Conservation (phyloP, 1,140 invertebrate genomes). For the Dendrolimus kikuchii region DNA sequence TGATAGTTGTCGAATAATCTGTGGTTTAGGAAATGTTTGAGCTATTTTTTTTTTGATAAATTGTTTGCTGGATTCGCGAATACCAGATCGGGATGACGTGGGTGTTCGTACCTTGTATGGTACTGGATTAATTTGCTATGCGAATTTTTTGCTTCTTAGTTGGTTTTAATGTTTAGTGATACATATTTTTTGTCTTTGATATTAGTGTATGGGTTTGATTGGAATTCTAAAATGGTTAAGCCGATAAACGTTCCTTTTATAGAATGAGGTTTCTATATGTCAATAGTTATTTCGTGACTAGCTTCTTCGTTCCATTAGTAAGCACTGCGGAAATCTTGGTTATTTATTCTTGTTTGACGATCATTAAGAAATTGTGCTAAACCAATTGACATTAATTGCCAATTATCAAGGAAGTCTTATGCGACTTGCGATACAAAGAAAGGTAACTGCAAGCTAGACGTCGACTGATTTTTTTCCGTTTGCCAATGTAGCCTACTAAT, state of each 20-base stretch:
- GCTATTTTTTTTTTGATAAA: constrained; percentile 60
- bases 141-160: constrained; percentile 39
- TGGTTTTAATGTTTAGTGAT: constrained; percentile 17
- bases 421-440: constrained; percentile 1
- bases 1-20: constrained; percentile 26
- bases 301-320: no score
- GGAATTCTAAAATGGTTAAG: background rate
- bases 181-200: constrained; percentile 10
- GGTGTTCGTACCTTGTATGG: constrained; percentile 48
- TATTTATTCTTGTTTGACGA: background rate
- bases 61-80: constrained; percentile 48
- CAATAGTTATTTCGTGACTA: background rate
- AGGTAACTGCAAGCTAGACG: constrained; percentile 10
- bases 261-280: background rate
- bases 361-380: no score
- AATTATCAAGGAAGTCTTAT: constrained; percentile 5
- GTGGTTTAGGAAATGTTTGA: constrained; percentile 58
- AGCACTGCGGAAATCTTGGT: background rate
- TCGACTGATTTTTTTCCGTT: constrained; percentile 64
- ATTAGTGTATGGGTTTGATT: no score
- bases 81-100: constrained; percentile 56
- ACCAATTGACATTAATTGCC: constrained; percentile 2
- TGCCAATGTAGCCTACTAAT: constrained; percentile 49
- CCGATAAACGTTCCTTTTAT: constrained; percentile 3
- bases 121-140: constrained; percentile 51